These are phyloP conservation scores for Carposina sasakii DNA, from an alignment of 1,140 invertebrate genomes.

Conservation along the genomic window DNA sequence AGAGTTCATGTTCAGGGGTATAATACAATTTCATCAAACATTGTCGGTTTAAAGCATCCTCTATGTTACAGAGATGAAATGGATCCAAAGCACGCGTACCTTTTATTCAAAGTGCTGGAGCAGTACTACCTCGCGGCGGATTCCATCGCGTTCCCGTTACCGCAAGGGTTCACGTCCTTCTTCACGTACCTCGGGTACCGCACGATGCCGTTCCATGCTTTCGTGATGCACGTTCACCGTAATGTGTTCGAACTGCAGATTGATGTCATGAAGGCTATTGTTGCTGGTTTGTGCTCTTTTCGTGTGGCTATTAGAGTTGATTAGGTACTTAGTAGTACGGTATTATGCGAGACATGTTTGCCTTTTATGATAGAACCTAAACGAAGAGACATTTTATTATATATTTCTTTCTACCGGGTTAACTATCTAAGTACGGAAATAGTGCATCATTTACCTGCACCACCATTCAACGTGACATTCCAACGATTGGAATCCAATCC, in stretches of 20 bases:
- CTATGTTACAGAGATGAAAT: conserved; percentile 79
- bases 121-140: conserved; percentile 84
- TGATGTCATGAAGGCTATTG: conserved; percentile 88
- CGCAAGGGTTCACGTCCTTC: conserved; percentile 89
- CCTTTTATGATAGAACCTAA: too few species aligned
- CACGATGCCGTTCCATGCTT: conserved; percentile 81
- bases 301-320: background rate
- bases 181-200: conserved; percentile 88
- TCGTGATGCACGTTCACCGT: conserved; percentile 85
- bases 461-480: too few species aligned
- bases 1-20: too few species aligned
- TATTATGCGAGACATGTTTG: too few species aligned
- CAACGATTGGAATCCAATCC: too few species aligned
- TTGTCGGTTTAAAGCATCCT: too few species aligned
- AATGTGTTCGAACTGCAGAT: conserved; percentile 89
- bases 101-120: conserved; percentile 82
- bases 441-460: too few species aligned
- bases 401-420: too few species aligned
- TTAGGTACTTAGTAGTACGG: too few species aligned
- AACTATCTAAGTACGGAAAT: too few species aligned
- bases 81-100: conserved; percentile 76
- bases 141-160: conserved; percentile 85
- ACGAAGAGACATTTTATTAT: too few species aligned
- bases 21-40: too few species aligned
- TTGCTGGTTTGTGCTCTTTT: conserved; percentile 77